A percentile compares a stretch with the other conserved stretches of the same genome.
Evolutionary conservation across 1,140 invertebrate species (phyloP).

Genomic region (Drosophila pseudoobscura): DNA sequence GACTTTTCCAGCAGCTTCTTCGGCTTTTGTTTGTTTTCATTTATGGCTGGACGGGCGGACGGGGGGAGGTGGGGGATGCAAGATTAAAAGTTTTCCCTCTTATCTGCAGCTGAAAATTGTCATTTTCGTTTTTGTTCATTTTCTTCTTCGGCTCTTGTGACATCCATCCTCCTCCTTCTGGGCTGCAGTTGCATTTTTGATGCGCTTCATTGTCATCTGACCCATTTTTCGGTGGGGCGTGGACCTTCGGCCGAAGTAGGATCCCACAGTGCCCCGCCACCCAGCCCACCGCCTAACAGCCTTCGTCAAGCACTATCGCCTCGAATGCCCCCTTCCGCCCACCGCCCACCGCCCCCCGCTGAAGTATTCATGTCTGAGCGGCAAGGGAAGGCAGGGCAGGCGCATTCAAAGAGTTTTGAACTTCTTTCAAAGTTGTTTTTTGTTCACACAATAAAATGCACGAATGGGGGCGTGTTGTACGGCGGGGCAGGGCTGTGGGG

Average conservation of each 20-base stretch:
- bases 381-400: background rate
- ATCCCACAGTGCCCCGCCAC: constrained; percentile 31
- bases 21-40: constrained; percentile 41
- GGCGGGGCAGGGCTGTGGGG: background rate
- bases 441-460: constrained; percentile 78
- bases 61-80: background rate
- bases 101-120: constrained; percentile 29
- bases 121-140: constrained; percentile 2
- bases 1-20: constrained; percentile 7
- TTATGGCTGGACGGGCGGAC: constrained; percentile 7
- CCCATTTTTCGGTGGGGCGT: constrained; percentile 65
- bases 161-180: constrained; percentile 41
- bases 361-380: constrained; percentile 69
- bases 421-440: constrained; percentile 57
- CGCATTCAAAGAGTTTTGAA: constrained; percentile 72
- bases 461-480: constrained; percentile 30
- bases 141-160: constrained; percentile 50
- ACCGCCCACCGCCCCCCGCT: constrained; percentile 1
- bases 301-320: constrained; percentile 14
- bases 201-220: constrained; percentile 69
- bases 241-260: constrained; percentile 41
- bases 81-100: constrained; percentile 41
- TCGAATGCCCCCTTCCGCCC: background rate
- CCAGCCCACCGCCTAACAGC: background rate
- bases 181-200: constrained; percentile 70